Percentiles rank a stretch among this genome's conserved stretches.
Evolutionary conservation across 1,140 invertebrate genomes (phyloP).

Genomic region (Euglossa dilemma): DNA sequence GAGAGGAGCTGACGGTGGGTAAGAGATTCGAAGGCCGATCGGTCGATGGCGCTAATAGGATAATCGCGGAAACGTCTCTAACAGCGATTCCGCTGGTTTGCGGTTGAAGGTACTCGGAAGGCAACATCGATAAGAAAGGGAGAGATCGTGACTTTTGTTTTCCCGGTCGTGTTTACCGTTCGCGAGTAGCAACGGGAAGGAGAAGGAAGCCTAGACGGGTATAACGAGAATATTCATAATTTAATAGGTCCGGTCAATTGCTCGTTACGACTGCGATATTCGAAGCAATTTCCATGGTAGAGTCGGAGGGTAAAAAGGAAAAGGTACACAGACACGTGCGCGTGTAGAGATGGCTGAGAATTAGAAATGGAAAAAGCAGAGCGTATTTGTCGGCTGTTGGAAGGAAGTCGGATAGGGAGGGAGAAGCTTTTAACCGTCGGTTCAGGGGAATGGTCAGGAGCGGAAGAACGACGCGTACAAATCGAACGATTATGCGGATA

Average conservation of each 20-base stretch:
- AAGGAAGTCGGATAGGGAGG: neutral
- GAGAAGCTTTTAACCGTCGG: neutral
- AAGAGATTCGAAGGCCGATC: neutral
- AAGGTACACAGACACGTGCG: neutral
- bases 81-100: neutral
- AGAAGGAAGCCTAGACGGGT: neutral
- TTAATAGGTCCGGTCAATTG: neutral
- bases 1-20: neutral
- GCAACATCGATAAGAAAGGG: neutral
- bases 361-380: neutral
- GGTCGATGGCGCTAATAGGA: neutral
- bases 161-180: neutral
- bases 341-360: neutral
- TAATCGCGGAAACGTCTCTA: neutral
- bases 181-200: neutral
- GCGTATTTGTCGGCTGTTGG: neutral
- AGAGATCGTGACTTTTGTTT: neutral
- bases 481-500: constrained; percentile 73
- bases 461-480: constrained; percentile 68
- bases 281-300: neutral
- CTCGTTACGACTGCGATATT: neutral
- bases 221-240: no score
- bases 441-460: neutral
- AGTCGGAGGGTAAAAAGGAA: neutral
- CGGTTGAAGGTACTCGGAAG: neutral